Evolutionary conservation across 2,113 vertebrate genomes (phyloP).

Genomic region (Syrmaticus mikado): DNA sequence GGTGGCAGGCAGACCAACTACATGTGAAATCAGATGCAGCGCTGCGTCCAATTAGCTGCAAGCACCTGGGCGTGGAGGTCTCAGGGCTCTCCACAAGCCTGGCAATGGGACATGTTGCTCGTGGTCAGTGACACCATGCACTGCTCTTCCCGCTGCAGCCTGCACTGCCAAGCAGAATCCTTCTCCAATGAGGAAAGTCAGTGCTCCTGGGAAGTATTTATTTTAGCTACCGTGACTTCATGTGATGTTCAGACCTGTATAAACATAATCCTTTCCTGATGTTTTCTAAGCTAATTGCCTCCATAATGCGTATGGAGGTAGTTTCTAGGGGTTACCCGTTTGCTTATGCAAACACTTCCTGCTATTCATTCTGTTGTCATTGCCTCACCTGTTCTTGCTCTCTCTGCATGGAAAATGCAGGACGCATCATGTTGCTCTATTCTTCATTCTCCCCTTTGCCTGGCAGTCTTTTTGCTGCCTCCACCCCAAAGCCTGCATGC

Average conservation of each 20-base stretch:
- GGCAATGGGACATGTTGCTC: accelerated
- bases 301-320: not conserved
- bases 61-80: not conserved
- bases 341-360: not conserved
- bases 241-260: not conserved
- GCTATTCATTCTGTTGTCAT: not conserved
- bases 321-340: not conserved
- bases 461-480: not conserved
- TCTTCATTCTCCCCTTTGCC: not conserved
- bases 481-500: not conserved
- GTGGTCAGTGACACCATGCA: not conserved
- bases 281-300: not conserved
- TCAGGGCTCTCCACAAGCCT: not conserved
- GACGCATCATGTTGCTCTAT: not conserved
- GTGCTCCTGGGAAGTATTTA: not conserved
- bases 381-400: not conserved
- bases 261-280: not conserved
- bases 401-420: not conserved
- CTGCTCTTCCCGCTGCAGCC: not conserved
- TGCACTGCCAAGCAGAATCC: not conserved
- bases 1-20: not conserved
- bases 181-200: not conserved
- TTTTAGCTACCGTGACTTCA: not conserved
- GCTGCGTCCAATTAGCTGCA: not conserved
- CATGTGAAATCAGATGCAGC: not conserved